Evolutionary conservation across 2,888 invertebrate species (phyloP).

Genomic region (Machimus rusticus): DNA sequence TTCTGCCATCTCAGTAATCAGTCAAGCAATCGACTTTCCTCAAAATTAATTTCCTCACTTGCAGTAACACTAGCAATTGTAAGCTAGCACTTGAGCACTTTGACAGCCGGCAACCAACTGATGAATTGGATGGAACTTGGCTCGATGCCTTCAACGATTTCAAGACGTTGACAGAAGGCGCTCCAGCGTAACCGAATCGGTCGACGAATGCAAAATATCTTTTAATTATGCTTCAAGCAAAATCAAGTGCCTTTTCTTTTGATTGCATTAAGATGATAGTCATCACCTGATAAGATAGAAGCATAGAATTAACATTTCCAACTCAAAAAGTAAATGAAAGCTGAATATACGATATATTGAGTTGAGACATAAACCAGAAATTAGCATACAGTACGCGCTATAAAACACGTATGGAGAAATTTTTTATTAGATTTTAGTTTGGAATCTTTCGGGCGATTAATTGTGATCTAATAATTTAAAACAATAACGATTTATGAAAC

Average conservation of each 20-base stretch:
- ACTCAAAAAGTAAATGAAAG: neutral
- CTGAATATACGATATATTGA: neutral
- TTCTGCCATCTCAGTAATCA: neutral
- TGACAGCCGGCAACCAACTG: neutral
- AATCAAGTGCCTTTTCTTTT: neutral
- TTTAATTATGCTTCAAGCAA: neutral
- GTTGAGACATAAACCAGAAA: neutral
- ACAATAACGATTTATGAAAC: no score
- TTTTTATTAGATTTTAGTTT: neutral
- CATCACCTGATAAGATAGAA: neutral
- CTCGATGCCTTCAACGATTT: neutral
- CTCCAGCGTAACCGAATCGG: neutral
- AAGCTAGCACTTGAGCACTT: neutral
- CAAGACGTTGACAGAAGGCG: neutral
- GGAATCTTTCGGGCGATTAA: no score
- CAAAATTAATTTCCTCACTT: neutral
- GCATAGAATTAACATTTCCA: neutral
- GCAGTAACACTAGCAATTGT: neutral
- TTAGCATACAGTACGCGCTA: neutral
- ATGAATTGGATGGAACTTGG: neutral
- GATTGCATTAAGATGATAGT: neutral
- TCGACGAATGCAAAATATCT: neutral
- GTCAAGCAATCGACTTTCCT: neutral
- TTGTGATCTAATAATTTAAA: neutral
- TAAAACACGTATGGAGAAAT: neutral